Percentiles rank a stretch among this genome's conserved stretches.
Evolutionary conservation across 2,113 vertebrate species (phyloP).

Genomic region (Arvicanthis niloticus): DNA sequence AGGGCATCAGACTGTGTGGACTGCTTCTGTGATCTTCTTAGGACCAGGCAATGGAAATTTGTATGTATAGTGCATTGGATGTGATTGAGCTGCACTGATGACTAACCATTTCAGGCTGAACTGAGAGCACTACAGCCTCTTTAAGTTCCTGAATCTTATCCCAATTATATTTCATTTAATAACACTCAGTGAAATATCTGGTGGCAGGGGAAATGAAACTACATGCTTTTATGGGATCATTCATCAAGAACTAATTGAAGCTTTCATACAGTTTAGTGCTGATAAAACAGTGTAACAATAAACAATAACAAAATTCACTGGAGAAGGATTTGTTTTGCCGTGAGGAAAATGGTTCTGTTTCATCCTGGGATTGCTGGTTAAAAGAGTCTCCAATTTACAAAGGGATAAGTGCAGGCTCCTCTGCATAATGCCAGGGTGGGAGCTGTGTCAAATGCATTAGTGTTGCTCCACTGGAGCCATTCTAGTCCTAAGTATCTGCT

Average conservation of each 20-base stretch:
- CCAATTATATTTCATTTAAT: conserved; percentile 93
- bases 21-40: not conserved
- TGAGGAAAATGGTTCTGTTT: conserved; percentile 91
- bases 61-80: not conserved
- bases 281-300: conserved; percentile 95
- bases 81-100: conserved; percentile 57
- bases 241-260: conserved; percentile 99
- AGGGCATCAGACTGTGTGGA: not conserved
- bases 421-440: conserved; percentile 90
- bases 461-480: conserved; percentile 94
- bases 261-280: conserved; percentile 96
- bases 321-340: conserved; percentile 92
- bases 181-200: conserved; percentile 95
- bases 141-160: conserved; percentile 86
- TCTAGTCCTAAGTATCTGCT: conserved; percentile 92
- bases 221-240: conserved; percentile 97
- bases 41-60: conserved; percentile 39
- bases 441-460: conserved; percentile 95
- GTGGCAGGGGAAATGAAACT: conserved; percentile 96
- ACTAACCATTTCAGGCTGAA: conserved; percentile 74
- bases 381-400: conserved; percentile 90
- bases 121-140: conserved; percentile 68
- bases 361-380: conserved; percentile 91
- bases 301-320: conserved; percentile 93
- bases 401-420: conserved; percentile 89